These are phyloP conservation scores for Thripadectes ignobilis DNA, from an alignment of 2,797 vertebrate species.

Conservation along the genomic window DNA sequence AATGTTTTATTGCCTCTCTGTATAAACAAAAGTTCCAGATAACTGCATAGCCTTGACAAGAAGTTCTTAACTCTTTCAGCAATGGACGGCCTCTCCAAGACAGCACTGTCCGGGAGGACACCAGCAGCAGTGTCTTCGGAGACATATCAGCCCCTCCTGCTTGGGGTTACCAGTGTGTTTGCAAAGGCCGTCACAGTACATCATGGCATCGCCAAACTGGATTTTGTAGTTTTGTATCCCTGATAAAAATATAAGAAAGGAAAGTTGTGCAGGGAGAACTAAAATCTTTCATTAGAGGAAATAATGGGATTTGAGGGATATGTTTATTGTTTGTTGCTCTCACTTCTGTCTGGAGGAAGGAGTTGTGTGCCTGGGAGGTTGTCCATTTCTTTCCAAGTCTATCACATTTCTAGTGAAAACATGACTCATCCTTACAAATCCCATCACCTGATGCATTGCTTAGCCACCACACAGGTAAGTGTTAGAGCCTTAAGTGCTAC, in stretches of 20 bases:
- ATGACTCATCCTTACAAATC: neutral
- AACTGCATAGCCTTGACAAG: constrained; percentile 47
- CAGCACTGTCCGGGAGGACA: accelerated
- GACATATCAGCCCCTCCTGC: neutral
- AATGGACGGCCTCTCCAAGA: neutral
- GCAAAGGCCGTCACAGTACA: neutral
- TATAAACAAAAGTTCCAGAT: constrained; percentile 70
- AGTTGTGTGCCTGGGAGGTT: neutral
- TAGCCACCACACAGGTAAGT: neutral
- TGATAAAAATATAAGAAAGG: neutral
- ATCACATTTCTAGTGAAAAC: neutral
- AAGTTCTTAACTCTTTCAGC: constrained; percentile 62
- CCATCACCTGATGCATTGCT: neutral
- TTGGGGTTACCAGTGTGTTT: neutral
- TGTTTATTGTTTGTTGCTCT: neutral
- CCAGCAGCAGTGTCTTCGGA: neutral
- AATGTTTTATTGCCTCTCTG: constrained; percentile 68
- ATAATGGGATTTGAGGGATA: neutral
- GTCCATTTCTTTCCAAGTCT: neutral
- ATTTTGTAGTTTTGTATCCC: neutral
- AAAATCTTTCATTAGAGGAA: neutral
- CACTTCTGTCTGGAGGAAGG: neutral
- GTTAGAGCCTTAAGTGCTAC: neutral
- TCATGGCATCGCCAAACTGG: neutral
- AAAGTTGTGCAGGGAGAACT: neutral